Evolutionary conservation across 2,797 vertebrate genomes (phyloP).

Genomic region (Streptopelia turtur): DNA sequence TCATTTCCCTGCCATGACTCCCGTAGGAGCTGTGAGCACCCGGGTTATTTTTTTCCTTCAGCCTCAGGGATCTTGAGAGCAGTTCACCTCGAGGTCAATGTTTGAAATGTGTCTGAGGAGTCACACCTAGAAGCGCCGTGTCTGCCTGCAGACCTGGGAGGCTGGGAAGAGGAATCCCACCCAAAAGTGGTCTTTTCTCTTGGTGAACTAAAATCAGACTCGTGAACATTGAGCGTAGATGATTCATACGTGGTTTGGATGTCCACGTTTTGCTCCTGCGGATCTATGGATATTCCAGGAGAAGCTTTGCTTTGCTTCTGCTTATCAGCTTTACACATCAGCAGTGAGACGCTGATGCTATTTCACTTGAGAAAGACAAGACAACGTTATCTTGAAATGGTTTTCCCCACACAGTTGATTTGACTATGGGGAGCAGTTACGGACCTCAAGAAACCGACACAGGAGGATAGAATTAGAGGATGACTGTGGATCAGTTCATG

Average conservation of each 20-base stretch:
- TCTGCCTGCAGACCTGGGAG: background rate
- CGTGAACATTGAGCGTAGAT: background rate
- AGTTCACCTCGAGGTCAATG: background rate
- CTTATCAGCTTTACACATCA: background rate
- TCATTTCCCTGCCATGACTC: background rate
- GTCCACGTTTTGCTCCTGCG: background rate
- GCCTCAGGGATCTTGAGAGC: background rate
- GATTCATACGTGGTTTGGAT: accelerated
- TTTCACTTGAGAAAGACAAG: background rate
- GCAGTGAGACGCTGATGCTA: background rate
- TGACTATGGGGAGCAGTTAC: background rate
- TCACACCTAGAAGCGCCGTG: background rate
- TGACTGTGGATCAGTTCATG: constrained; percentile 5
- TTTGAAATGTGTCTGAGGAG: background rate
- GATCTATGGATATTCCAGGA: background rate
- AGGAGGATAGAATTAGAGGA: background rate
- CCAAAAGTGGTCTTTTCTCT: background rate
- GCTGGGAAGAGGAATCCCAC: background rate
- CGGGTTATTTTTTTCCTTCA: background rate
- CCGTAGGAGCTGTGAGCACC: background rate
- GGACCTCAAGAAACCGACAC: background rate
- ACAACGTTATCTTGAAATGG: background rate
- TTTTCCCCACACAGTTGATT: background rate
- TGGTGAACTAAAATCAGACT: background rate
- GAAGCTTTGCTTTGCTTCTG: background rate